Evolutionary conservation across 2,888 invertebrate genomes (phyloP).

Genomic region (Spilarctia lutea): DNA sequence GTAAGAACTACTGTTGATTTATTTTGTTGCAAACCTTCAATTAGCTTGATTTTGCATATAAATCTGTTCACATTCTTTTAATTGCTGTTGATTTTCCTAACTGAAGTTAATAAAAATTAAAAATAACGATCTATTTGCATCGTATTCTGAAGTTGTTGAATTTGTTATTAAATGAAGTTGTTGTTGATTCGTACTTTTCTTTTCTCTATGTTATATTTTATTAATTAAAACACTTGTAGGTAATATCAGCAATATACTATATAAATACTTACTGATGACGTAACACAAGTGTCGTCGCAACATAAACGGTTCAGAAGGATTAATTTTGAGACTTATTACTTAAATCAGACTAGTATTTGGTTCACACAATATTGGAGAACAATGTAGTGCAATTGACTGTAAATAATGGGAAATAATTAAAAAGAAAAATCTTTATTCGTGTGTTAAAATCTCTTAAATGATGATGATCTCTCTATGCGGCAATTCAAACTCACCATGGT

Average conservation of each 20-base stretch:
- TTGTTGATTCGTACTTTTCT: neutral
- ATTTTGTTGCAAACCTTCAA: no score
- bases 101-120: neutral
- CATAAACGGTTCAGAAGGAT: neutral
- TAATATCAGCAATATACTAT: neutral
- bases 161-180: no score
- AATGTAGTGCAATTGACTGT: neutral
- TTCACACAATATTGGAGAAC: neutral
- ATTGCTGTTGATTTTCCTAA: no score
- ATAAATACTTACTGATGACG: neutral
- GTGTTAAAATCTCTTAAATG: neutral
- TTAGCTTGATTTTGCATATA: no score
- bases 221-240: neutral
- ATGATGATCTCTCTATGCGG: neutral
- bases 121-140: neutral
- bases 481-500: conserved; percentile 74
- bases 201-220: conserved; percentile 1
- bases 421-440: neutral
- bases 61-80: no score
- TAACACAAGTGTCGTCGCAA: no score
- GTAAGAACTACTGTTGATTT: no score
- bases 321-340: no score
- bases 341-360: neutral
- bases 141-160: no score
- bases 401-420: neutral